Conservation (phyloP, 53 echinoderm and acorn worm genomes). For the Stichopus horrens region DNA sequence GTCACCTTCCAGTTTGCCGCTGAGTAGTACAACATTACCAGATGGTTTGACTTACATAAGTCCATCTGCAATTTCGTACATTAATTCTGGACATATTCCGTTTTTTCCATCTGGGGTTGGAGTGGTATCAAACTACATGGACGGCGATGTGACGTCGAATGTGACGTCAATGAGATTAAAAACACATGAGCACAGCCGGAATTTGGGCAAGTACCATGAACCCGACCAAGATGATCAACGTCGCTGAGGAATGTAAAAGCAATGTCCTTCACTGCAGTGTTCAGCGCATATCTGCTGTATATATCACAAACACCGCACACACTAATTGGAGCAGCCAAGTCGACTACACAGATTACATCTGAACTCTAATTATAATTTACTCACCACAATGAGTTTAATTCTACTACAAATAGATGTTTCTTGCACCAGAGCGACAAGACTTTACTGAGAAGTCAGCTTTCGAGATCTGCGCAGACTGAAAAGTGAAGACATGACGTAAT, state of each 20-base stretch:
- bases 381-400: too few relatives aligned
- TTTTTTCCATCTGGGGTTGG: slow-evolving; percentile 5
- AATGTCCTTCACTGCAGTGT: not conserved
- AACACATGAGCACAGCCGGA: not conserved
- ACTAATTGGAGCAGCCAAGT: too few relatives aligned
- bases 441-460: too few relatives aligned
- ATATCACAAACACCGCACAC: too few relatives aligned
- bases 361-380: too few relatives aligned
- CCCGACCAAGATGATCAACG: not conserved
- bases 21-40: not conserved
- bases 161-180: not conserved
- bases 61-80: slow-evolving; percentile 29
- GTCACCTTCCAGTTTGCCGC: slow-evolving; percentile 12
- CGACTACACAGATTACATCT: too few relatives aligned
- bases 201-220: not conserved
- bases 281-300: not conserved
- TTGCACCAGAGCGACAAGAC: too few relatives aligned
- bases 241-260: slow-evolving; percentile 3
- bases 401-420: too few relatives aligned
- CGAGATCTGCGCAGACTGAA: too few relatives aligned
- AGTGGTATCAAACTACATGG: slow-evolving; percentile 18
- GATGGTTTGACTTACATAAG: slow-evolving; percentile 13
- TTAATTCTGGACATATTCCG: slow-evolving; percentile 27
- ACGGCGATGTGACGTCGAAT: not conserved
- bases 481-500: too few relatives aligned